Evolutionary conservation across 2,113 vertebrate genomes (phyloP), one percentile per base, ranked within the genome.

Genomic region (Myrmecophaga tridactyla): DNA sequence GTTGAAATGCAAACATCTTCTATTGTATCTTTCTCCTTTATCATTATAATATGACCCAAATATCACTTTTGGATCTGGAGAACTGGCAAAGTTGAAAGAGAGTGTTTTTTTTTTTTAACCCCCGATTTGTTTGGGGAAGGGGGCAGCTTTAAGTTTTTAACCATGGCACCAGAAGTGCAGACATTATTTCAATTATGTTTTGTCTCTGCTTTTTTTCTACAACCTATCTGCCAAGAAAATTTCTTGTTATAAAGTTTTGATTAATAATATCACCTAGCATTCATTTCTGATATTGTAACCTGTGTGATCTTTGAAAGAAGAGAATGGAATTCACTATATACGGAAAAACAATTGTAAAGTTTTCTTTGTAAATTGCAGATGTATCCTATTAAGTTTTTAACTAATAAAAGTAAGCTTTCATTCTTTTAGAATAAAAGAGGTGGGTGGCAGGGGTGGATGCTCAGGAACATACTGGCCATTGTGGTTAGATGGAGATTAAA

Each of bases 381-480:
- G 27, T 36, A 3, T 27, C 18, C 72, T 62, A 87, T 34, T 83
- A 89, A 39, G 48, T 77, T 90, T 94, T 72, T 95, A 29, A 88
- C 23, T 62, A 82, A 63, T 18, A 63, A 58, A 96, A 94, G 53
- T 67, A 83, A 67, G 21, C 67, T 94, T 82, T 89, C 67, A 72
- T 83, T 92, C 46, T 82, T 87, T 94, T 67, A 89, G 62, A 94
- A 89, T 67, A 83, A 93, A 88, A n/a, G 80, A 72, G 31, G 78
- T 92, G 48, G 70, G 89, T 88, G 83, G 63, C 77, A 56, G 76
- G 13, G 77, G 29, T 92, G 58, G 43, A 82, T 93, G 60, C 60
- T 97, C 72, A 90, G 92, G 51, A 95, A 95, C 25, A 90, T 88
- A 87, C 53, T 56, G 78, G 18, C 21, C 72, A 88, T 41, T 96